Evolutionary conservation across 2,113 vertebrate genomes (phyloP).

Genomic region (Proterorhinus semilunaris): DNA sequence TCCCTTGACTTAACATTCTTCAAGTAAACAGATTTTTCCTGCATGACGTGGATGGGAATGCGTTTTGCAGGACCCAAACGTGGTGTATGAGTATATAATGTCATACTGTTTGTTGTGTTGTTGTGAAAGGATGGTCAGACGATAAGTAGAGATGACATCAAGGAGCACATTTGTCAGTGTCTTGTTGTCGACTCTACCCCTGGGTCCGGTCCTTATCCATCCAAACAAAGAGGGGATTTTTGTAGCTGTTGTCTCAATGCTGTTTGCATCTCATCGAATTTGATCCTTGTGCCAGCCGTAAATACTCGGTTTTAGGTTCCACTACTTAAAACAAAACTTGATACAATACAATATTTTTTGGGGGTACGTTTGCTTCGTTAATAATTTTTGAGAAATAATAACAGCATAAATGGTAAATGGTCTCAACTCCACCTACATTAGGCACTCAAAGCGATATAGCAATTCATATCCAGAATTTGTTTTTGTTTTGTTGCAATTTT

Average conservation of each 20-base stretch:
- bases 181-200: slow-evolving; percentile 39
- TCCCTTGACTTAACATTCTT: slow-evolving; percentile 39
- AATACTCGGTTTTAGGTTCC: no score
- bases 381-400: no score
- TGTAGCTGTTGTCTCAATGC: neutral
- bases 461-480: no score
- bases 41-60: slow-evolving; percentile 42
- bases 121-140: slow-evolving; percentile 24
- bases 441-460: no score
- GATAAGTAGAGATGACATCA: slow-evolving; percentile 42
- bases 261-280: neutral
- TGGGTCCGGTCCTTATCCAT: neutral
- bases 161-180: slow-evolving; percentile 44
- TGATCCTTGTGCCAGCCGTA: no score
- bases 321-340: no score
- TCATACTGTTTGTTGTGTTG: slow-evolving; percentile 9
- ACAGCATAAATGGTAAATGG: no score
- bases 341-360: no score
- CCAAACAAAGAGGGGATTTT: neutral
- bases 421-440: no score
- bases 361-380: no score
- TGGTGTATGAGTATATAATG: slow-evolving; percentile 30
- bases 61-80: slow-evolving; percentile 41
- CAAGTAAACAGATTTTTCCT: slow-evolving; percentile 40
- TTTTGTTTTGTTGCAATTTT: no score